Evolutionary conservation across 1,140 invertebrate genomes (phyloP), one percentile per base, ranked within the genome.

Genomic region (Drosophila malerkotliana): DNA sequence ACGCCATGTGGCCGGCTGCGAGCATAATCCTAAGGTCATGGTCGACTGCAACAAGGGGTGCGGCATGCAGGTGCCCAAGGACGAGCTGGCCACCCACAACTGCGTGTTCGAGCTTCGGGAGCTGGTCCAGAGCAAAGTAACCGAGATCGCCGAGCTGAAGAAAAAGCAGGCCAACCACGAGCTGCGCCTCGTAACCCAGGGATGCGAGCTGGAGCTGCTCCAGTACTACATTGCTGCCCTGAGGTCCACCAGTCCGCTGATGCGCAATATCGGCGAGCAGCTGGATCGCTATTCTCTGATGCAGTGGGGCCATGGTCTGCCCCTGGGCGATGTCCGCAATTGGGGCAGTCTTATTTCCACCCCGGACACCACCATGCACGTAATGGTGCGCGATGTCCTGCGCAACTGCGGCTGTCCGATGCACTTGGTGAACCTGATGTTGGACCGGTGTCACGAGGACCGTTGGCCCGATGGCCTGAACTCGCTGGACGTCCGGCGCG

Each of bases 341-440:
- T 87, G 83, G 83, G 83, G 83, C 53, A 82, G 79, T 14, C 51
- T 87, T 1, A 69, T 88, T 55, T 88, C 83, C 6, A 88, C 82
- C 0, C 83, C 83, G 24, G 79, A 88, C 37, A 51, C 14, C 0
- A 41, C 67, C 6, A 68, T 88, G 75, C 74, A 76, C 14, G 28
- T 69, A 21, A 66, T 64, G 39, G 69, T 87, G 14, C 49, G 83
- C 0, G 66, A 83, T 32, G 64, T 62, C 0, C 45, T 87, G 34
- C 67, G 69, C 0, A 53, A 48, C 28, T 53, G 62, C 18, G 49
- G 79, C 21, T 87, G 82, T 15, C 82, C 82, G 1, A 62, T 88
- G 75, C 63, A 79, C 18, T 10, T 88, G 18, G 28, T 83, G 6
- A 82, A 79, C 12, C 5, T 61, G 15, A 53, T 87, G 55, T 49